phyloP scores from a whole-genome alignment of 2,113 vertebrate species.

The Albula goreensis region DNA sequence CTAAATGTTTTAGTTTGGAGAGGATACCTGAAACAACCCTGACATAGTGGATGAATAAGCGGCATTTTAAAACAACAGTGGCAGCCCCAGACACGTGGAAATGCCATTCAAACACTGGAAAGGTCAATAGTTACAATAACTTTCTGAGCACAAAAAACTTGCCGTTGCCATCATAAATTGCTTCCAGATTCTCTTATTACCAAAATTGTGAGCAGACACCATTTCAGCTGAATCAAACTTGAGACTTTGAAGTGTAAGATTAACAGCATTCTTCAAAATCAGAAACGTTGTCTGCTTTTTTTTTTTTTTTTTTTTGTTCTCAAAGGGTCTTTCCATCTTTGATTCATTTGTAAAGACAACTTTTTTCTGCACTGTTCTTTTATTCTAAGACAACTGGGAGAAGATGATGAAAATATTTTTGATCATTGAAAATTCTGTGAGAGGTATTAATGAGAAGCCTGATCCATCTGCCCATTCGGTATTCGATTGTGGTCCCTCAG shows the following conservation, averaged over 20 bases:
- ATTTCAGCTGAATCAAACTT: constrained; percentile 63
- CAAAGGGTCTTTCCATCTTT: constrained; percentile 51
- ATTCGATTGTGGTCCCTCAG: background rate
- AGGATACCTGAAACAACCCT: constrained; percentile 64
- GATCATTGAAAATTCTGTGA: constrained; percentile 48
- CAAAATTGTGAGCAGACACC: constrained; percentile 70
- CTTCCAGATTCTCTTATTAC: constrained; percentile 73
- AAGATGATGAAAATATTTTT: constrained; percentile 45
- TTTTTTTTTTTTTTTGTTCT: constrained; percentile 23
- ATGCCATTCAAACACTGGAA: constrained; percentile 69
- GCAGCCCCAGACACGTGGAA: constrained; percentile 64
- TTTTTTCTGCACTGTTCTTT: constrained; percentile 38
- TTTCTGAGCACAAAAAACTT: constrained; percentile 65
- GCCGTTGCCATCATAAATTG: constrained; percentile 68
- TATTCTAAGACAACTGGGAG: constrained; percentile 43
- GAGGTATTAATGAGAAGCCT: background rate
- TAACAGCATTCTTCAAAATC: constrained; percentile 47
- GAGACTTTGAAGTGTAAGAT: constrained; percentile 59
- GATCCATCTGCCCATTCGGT: background rate
- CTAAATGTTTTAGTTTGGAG: constrained; percentile 54
- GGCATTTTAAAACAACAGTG: constrained; percentile 62
- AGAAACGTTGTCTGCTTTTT: constrained; percentile 37
- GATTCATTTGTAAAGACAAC: constrained; percentile 42
- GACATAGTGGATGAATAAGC: constrained; percentile 68
- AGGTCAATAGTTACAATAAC: constrained; percentile 83